phyloP scores from a whole-genome alignment of 2,113 vertebrate species.

The Larimichthys crocea region DNA sequence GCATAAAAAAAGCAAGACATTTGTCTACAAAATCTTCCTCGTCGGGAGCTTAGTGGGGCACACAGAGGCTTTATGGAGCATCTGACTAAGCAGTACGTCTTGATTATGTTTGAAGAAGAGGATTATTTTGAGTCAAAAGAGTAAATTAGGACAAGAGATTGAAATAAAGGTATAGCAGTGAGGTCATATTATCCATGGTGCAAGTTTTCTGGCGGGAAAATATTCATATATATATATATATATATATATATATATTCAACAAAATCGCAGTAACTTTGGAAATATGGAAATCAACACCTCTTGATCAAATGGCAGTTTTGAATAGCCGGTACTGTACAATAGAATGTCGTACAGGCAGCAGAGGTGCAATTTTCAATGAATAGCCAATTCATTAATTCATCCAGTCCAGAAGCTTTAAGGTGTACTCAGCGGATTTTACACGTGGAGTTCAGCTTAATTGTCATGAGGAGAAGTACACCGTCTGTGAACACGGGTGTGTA shows the following conservation, averaged over 20 bases:
- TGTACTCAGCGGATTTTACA: not conserved
- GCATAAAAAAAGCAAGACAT: not conserved
- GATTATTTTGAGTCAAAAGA: constrained; percentile 6
- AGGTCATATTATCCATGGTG: constrained; percentile 2
- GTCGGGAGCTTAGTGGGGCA: constrained; percentile 10
- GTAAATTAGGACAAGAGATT: constrained; percentile 17
- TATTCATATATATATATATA: not conserved
- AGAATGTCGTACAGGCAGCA: not conserved
- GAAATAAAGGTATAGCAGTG: not conserved
- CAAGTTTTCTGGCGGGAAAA: not conserved
- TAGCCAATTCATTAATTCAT: not conserved
- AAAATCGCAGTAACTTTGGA: too few relatives aligned
- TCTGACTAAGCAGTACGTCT: not conserved
- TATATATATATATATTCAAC: too few relatives aligned
- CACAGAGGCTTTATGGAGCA: constrained; percentile 12
- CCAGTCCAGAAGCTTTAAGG: not conserved
- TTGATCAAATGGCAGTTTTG: not conserved
- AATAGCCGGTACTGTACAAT: not conserved
- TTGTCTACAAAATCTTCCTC: not conserved
- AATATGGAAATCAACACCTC: not conserved
- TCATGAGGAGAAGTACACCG: not conserved
- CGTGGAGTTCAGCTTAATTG: not conserved
- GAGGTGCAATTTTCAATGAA: not conserved
- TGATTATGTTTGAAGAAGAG: constrained; percentile 8
- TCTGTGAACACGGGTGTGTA: not conserved